phyloP scores from a whole-genome alignment of 1,140 invertebrate genomes.

The Zaprionus lachaisei region DNA sequence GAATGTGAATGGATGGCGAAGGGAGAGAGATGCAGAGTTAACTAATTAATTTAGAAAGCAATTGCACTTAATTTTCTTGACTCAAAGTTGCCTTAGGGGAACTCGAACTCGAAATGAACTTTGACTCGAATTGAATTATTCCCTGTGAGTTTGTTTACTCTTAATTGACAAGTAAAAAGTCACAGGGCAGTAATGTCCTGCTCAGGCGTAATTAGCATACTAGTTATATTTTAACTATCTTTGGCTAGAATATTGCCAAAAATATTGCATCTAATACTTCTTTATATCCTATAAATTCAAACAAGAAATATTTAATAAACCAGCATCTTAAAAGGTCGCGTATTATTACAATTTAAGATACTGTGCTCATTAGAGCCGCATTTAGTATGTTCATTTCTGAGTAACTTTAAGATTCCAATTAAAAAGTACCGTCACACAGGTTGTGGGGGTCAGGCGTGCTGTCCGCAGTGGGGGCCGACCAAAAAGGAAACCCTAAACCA shows the following conservation, averaged over 20 bases:
- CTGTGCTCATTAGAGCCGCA: background rate
- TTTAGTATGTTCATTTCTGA: background rate
- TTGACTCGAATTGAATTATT: constrained; percentile 13
- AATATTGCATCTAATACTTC: background rate
- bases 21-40: constrained; percentile 32
- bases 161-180: background rate
- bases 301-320: background rate
- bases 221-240: background rate
- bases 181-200: background rate
- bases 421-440: constrained; percentile 30
- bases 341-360: background rate
- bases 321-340: no score
- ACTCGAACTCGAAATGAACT: constrained; percentile 24
- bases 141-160: background rate
- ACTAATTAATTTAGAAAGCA: constrained; percentile 71
- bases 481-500: constrained; percentile 48
- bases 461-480: background rate
- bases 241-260: no score
- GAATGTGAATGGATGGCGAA: background rate
- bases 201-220: background rate
- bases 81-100: constrained; percentile 21
- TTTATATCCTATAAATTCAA: background rate
- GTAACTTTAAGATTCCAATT: constrained; percentile 46
- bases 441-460: constrained; percentile 14
- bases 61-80: constrained; percentile 59